These are phyloP conservation scores for Odiellus spinosus DNA, from an alignment of 2,888 invertebrate genomes.

Conservation along the genomic window DNA sequence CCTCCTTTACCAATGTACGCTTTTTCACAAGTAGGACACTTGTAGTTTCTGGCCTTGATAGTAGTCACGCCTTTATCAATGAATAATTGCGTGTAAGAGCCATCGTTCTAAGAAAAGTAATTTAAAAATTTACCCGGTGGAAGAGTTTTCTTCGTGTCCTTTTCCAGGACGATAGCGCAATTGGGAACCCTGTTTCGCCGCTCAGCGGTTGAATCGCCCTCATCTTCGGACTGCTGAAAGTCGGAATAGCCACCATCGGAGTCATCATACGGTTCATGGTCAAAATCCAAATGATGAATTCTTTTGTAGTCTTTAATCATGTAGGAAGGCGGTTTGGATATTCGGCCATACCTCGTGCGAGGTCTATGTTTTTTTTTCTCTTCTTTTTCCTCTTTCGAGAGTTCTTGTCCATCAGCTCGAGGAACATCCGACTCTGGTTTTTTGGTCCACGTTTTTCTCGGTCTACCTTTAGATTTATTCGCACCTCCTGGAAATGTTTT, in stretches of 20 bases:
- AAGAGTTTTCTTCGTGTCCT: not conserved
- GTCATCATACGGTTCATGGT: constrained; percentile 39
- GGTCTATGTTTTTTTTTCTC: constrained; percentile 33
- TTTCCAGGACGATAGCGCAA: not conserved
- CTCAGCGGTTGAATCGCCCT: constrained; percentile 3
- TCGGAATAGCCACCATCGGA: constrained; percentile 44
- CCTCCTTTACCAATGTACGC: constrained; percentile 44
- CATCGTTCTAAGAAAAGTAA: not conserved
- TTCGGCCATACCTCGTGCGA: constrained; percentile 39
- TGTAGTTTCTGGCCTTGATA: constrained; percentile 27
- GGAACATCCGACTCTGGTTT: not conserved
- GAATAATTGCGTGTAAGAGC: not conserved
- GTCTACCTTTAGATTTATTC: constrained; percentile 16
- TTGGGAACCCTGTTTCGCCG: too few relatives aligned
- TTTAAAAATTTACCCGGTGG: constrained; percentile 6
- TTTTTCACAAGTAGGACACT: constrained; percentile 47
- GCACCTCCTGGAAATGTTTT: not conserved
- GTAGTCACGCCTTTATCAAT: constrained; percentile 13
- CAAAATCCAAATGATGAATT: constrained; percentile 39
- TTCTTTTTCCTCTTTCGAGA: constrained; percentile 35
- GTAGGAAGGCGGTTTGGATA: constrained; percentile 43
- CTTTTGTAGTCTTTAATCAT: constrained; percentile 45
- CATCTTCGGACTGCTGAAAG: constrained; percentile 31
- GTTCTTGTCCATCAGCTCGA: constrained; percentile 24
- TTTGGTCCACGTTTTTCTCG: constrained; percentile 8